A percentile compares a stretch with the other conserved stretches of the same genome.
phyloP scores from a whole-genome alignment of 1,140 invertebrate genomes.

The Choristoneura fumiferana region DNA sequence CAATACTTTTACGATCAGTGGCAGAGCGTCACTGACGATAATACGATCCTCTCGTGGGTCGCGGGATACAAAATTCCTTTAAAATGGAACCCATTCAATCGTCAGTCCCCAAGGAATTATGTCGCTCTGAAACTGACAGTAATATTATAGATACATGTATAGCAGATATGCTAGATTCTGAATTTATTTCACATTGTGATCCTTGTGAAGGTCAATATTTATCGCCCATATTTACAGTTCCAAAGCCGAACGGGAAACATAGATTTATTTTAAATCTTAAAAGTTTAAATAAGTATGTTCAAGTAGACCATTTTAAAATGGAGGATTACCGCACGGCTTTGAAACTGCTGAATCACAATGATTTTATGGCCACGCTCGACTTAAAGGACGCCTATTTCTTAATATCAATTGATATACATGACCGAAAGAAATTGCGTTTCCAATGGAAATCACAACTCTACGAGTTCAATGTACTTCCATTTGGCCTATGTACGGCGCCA shows the following conservation, averaged over 20 bases:
- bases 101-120: background rate
- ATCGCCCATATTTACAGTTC: slow-evolving; percentile 20
- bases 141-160: slow-evolving; percentile 11
- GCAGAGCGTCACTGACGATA: slow-evolving; percentile 15
- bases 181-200: slow-evolving; percentile 11
- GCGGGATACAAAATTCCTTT: slow-evolving; percentile 20
- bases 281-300: slow-evolving; percentile 22
- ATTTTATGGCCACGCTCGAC: slow-evolving; percentile 24
- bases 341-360: slow-evolving; percentile 1
- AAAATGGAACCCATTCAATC: background rate
- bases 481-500: too few relatives aligned
- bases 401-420: background rate
- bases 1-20: slow-evolving; percentile 15
- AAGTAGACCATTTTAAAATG: slow-evolving; percentile 22
- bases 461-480: too few relatives aligned
- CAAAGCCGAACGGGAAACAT: slow-evolving; percentile 19
- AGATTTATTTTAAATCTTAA: slow-evolving; percentile 27
- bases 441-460: slow-evolving; percentile 12
- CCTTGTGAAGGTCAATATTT: slow-evolving; percentile 7
- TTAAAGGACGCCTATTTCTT: too few relatives aligned
- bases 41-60: background rate
- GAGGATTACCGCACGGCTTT: slow-evolving; percentile 22
- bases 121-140: background rate
- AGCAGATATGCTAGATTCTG: background rate
- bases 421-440: slow-evolving; percentile 17